Conservation (phyloP, 2,113 vertebrate genomes). For the Zapornia atra region DNA sequence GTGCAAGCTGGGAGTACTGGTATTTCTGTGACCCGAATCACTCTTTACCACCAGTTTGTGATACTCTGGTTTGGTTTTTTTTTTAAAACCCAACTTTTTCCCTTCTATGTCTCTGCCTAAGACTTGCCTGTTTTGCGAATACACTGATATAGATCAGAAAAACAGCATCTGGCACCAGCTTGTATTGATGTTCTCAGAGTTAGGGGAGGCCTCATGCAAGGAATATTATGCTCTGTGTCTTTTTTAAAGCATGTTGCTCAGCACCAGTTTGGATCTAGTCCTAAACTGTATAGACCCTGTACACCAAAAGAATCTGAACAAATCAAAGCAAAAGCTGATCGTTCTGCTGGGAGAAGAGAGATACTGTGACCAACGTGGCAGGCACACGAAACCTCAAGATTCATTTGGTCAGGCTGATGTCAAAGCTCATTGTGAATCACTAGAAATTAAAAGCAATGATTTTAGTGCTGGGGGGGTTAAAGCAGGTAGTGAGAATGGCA, state of each 20-base stretch:
- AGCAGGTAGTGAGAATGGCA: accelerated
- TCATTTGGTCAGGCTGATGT: neutral
- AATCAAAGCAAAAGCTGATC: neutral
- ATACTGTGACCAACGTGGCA: accelerated
- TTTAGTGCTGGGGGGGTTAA: neutral
- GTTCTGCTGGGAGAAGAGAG: neutral
- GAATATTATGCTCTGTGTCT: neutral
- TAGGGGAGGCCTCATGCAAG: neutral
- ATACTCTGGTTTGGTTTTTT: neutral
- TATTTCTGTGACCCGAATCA: neutral
- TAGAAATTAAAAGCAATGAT: neutral
- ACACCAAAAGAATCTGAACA: neutral
- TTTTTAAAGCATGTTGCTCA: neutral
- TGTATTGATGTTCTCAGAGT: neutral
- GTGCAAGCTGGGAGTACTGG: neutral
- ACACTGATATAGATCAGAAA: neutral
- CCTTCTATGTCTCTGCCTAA: neutral
- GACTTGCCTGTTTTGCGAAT: neutral
- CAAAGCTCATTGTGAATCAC: neutral
- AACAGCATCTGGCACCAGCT: neutral
- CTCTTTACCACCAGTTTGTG: neutral
- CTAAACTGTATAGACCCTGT: neutral
- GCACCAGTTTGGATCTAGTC: neutral
- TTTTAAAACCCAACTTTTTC: neutral
- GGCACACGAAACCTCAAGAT: neutral